Conservation (phyloP, 2,888 invertebrate species). For the Plusia festucae region DNA sequence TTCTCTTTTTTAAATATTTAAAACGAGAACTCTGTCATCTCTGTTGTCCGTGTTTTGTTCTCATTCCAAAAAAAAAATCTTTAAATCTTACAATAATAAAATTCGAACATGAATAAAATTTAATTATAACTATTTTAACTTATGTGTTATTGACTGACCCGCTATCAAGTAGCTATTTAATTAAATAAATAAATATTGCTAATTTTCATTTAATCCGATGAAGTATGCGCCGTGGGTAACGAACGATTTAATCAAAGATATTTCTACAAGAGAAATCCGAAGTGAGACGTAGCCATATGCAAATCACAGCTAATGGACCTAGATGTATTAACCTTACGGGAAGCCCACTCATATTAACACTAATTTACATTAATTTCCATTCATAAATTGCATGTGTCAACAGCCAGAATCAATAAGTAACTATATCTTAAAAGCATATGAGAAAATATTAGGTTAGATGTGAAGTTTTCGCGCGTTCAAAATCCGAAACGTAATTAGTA, state of each 20-base stretch:
- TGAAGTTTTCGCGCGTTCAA: conserved; percentile 51
- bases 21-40: no score
- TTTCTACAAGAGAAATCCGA: conserved; percentile 74
- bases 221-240: conserved; percentile 64
- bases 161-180: conserved; percentile 71
- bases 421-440: conserved; percentile 50
- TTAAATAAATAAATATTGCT: conserved; percentile 76
- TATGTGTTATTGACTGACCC: conserved; percentile 61
- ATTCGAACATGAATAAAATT: conserved; percentile 40
- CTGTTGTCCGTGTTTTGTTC: conserved; percentile 12
- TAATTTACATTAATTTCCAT: conserved; percentile 79
- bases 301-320: conserved; percentile 76
- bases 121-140: conserved; percentile 63
- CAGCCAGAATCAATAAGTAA: conserved; percentile 53
- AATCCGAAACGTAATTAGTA: conserved; percentile 71
- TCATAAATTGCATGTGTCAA: conserved; percentile 66
- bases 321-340: conserved; percentile 69
- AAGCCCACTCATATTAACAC: conserved; percentile 65
- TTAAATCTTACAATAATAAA: conserved; percentile 41
- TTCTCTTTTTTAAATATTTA: conserved; percentile 16
- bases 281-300: conserved; percentile 77
- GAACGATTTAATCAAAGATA: conserved; percentile 67
- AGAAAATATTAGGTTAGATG: conserved; percentile 44
- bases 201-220: conserved; percentile 78
- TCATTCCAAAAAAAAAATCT: conserved; percentile 17